A percentile compares a stretch with the other conserved stretches of the same genome.
These are phyloP conservation scores for Epinephelus coioides DNA, from an alignment of 2,797 vertebrate species.

Conservation along the genomic window DNA sequence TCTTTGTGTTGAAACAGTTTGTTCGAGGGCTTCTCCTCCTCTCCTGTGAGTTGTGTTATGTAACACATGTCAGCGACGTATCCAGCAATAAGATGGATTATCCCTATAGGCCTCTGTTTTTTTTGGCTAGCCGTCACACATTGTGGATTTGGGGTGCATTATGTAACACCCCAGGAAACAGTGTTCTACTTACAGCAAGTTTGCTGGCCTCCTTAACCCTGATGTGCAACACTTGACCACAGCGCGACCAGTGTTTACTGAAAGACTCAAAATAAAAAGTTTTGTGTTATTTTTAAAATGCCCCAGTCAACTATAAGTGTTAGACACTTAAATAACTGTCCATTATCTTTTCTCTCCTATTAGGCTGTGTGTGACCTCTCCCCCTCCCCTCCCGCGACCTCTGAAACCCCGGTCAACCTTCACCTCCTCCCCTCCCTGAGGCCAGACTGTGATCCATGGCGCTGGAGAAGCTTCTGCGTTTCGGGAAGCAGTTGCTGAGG, in stretches of 20 bases:
- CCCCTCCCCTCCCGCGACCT: conserved; percentile 55
- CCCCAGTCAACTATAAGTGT: neutral
- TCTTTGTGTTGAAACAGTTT: conserved; percentile 31
- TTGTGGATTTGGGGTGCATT: conserved; percentile 70
- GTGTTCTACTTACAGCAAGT: conserved; percentile 42
- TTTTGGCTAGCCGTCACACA: conserved; percentile 62
- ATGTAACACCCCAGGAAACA: conserved; percentile 57
- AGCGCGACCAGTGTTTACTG: neutral
- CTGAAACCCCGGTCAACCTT: conserved; percentile 34
- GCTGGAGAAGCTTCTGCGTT: conserved; percentile 85
- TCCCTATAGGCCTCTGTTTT: conserved; percentile 51
- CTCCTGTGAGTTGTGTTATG: conserved; percentile 55
- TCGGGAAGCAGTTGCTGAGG: conserved; percentile 93
- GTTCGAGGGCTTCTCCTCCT: conserved; percentile 28
- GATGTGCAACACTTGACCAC: neutral
- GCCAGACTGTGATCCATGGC: conserved; percentile 83
- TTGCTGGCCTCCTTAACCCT: neutral
- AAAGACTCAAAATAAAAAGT: neutral
- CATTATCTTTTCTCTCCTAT: neutral
- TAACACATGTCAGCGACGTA: conserved; percentile 61
- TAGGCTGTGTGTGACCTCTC: conserved; percentile 62
- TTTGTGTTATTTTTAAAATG: neutral
- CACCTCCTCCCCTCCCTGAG: conserved; percentile 24
- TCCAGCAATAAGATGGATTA: conserved; percentile 72
- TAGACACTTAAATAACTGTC: neutral